Evolutionary conservation across 2,888 invertebrate genomes (phyloP), one percentile per base, ranked within the genome.

Genomic region (Argynnis bischoffii): DNA sequence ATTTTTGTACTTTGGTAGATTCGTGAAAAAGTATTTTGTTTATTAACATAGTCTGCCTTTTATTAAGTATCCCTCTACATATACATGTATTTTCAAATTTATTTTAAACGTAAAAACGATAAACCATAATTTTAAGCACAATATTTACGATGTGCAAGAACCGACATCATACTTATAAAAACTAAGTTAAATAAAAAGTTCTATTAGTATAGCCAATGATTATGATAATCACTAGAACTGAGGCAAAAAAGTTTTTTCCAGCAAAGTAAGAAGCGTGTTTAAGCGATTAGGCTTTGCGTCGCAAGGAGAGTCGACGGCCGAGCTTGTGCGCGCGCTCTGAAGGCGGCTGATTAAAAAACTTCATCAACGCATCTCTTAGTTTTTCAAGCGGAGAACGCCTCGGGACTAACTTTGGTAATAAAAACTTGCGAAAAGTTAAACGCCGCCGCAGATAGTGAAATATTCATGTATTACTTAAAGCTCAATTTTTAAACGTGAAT

Each of bases 261-360:
- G 11, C 35, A 41, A 41, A 41, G 35, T 31, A 16, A 6, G 3
- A 21, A 21, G 8, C 16, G 15, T n/a, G 57, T 46, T 41, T 5
- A 51, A 11, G 15, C 50, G 31, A 55, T 55, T 64, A 48, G 56
- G 26, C 13, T 2, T n/a, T 14, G 21, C n/a, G 51, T 4, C 61
- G 8, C 11, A 11, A 41, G 35, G 11, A 41, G 31, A 6, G 63
- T n/a, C 18, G 21, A 1, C 8, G 46, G 18, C 26, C n/a, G 46
- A 8, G 46, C 18, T 8, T 1, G 50, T 50, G 31, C 21, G 59
- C 46, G 41, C 16, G 47, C 31, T 55, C 61, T 63, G 48, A 55
- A 51, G 35, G 67, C 50, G 70, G 65, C 68, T 84, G 81, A 84
- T 84, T 84, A 84, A 83, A 84, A 84, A 84, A 84, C 75, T 84